A percentile compares a stretch with the other conserved stretches of the same genome.
Conservation (phyloP, 2,113 vertebrate genomes). For the Xenopus tropicalis region UCB_Xtro_10.0 CM004446.2:127649001-127649500, state of each 20-base stretch:
- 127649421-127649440: too few species aligned
- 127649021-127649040: slow-evolving; percentile 90
- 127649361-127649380: neutral
- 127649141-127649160: neutral
- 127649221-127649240: neutral
- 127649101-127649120: neutral
- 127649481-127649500: neutral
- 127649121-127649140: slow-evolving; percentile 14
- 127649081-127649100: neutral
- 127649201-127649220: neutral
- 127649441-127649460: neutral
- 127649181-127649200: neutral
- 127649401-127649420: neutral
- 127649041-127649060: slow-evolving; percentile 92
- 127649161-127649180: neutral
- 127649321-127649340: too few species aligned
- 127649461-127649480: neutral
- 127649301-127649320: too few species aligned
- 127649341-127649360: too few species aligned
- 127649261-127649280: neutral
- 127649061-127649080: slow-evolving; percentile 81
- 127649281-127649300: too few species aligned
- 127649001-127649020: slow-evolving; percentile 78
- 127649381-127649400: neutral
- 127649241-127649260: neutral